Base-by-base conservation (phyloP, 2,113 vertebrate genomes). In the Phrynocephalus versicolor region DNA sequence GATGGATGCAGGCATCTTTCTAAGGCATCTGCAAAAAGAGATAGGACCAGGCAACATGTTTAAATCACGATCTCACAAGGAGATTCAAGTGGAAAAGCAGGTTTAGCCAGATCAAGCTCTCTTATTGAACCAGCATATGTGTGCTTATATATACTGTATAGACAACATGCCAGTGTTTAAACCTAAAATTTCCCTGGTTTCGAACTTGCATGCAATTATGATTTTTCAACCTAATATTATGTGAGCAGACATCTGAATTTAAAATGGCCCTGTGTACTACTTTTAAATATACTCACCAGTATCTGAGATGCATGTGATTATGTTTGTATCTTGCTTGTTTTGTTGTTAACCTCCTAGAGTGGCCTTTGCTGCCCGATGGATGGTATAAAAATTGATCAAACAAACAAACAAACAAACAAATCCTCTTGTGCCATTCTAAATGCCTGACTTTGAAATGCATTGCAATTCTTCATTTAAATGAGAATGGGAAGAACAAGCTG, bases 401-500 rank as follows among this genome's bases (percentile, higher is more conserved):
- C n/a, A n/a, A n/a, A n/a, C n/a, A n/a, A n/a, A n/a, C n/a, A n/a
- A n/a, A n/a, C n/a, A n/a, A n/a, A n/a, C n/a, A n/a, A n/a, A 82
- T 83, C 77, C 81, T 81, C 35, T 89, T 83, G 87, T 86, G 51
- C 37, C 30, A 35, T 80, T 81, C 45, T 70, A 77, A 79, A 64
- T 64, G 21, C 30, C 23, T 74, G 13, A 3, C 78, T 88, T 86
- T 89, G 82, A 91, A 92, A 87, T 35, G 39, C 9, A 80, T 51
- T 41, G 10, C 10, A 10, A 67, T 89, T 18, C 88, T 93, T 93
- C 64, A 92, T 64, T 78, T 90, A 81, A 89, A 27, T 71, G 62
- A 41, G 27, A 88, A 74, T 82, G 77, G 81, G 0, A 13, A 55
- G 12, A 27, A 15, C 30, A 73, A 75, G 39, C 85, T 78, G 87